phyloP scores from a whole-genome alignment of 1,140 invertebrate species.

The Sycophaga agraensis region DNA sequence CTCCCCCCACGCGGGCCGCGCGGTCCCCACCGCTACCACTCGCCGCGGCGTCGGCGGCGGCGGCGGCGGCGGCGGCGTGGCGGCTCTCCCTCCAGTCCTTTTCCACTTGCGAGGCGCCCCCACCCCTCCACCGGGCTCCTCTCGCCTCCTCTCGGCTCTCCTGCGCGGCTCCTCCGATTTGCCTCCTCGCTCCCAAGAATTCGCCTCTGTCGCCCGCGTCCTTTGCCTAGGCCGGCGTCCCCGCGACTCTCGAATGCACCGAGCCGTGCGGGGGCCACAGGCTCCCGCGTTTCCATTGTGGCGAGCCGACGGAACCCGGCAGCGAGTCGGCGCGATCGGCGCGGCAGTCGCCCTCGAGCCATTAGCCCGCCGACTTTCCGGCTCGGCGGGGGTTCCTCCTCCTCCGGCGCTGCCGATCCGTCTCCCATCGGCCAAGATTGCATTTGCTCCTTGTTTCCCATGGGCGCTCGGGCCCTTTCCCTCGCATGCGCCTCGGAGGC shows the following conservation, averaged over 20 bases:
- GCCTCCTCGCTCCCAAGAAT: no score
- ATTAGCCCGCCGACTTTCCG: conserved; percentile 6
- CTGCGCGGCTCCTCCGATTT: neutral
- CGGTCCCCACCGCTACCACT: neutral
- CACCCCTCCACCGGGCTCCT: neutral
- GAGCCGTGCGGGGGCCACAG: no score
- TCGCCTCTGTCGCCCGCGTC: no score
- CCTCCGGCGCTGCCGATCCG: conserved; percentile 1
- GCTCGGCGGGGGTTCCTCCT: neutral
- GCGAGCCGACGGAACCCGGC: neutral
- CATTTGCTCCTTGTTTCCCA: conserved; percentile 14
- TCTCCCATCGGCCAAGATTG: conserved; percentile 7
- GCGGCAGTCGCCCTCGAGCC: conserved; percentile 2
- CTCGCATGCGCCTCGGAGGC: conserved; percentile 29
- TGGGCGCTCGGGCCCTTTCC: no score
- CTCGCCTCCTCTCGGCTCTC: neutral
- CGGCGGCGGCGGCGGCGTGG: no score
- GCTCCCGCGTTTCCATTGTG: no score
- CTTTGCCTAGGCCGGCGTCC: no score
- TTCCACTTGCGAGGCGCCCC: neutral
- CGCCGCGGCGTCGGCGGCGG: neutral
- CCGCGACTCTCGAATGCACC: no score
- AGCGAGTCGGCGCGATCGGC: neutral
- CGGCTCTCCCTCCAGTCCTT: neutral
- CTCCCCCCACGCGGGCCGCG: conserved; percentile 11